Percentiles rank a stretch among this genome's conserved stretches.
Evolutionary conservation across 2,797 vertebrate genomes (phyloP).

Genomic region (Esox lucius): DNA sequence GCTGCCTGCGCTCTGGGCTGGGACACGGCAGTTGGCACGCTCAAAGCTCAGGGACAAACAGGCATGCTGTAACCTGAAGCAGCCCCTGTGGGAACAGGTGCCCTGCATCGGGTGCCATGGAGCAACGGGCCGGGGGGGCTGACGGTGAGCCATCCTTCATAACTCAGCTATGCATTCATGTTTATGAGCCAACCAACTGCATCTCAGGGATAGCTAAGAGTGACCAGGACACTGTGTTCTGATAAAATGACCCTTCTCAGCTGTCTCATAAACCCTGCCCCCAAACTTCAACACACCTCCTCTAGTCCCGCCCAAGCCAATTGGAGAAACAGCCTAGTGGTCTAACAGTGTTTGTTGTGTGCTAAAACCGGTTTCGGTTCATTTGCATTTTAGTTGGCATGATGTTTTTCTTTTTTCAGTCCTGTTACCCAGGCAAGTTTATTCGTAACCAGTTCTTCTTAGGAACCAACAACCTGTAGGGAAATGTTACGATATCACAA

Average conservation of each 20-base stretch:
- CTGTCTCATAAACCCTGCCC: neutral
- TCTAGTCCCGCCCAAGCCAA: neutral
- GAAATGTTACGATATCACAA: too few species aligned
- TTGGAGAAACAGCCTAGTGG: neutral
- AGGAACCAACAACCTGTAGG: too few species aligned
- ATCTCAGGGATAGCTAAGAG: constrained; percentile 37
- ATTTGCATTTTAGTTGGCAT: too few species aligned
- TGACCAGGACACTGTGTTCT: constrained; percentile 44
- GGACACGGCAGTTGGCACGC: constrained; percentile 60
- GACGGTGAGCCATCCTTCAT: constrained; percentile 27
- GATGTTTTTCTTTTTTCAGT: too few species aligned
- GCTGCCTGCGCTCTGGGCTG: constrained; percentile 39
- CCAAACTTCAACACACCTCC: neutral
- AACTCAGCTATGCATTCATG: constrained; percentile 43
- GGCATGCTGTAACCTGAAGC: constrained; percentile 64
- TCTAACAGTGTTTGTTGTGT: neutral
- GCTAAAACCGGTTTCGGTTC: neutral
- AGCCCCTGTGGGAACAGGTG: constrained; percentile 53
- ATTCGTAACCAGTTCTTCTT: too few species aligned
- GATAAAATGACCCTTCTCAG: constrained; percentile 34
- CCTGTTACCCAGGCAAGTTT: too few species aligned
- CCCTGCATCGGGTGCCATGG: constrained; percentile 42
- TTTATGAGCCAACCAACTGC: constrained; percentile 32
- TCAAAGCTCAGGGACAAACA: constrained; percentile 60
- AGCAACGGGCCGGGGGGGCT: neutral